Conservation (phyloP, 2,113 vertebrate genomes). For the Salvator merianae region DNA sequence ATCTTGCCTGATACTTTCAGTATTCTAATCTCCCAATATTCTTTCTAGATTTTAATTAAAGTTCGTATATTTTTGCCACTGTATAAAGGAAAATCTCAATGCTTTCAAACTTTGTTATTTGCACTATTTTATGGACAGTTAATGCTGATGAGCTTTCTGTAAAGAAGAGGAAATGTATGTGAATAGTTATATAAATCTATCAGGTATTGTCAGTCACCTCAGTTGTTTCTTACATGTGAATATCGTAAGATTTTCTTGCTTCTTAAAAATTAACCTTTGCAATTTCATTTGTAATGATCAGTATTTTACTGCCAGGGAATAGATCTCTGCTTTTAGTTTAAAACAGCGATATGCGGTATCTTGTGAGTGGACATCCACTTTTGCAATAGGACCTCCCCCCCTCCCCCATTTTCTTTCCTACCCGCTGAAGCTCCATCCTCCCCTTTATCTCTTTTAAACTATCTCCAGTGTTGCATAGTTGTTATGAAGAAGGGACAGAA, state of each 20-base stretch:
- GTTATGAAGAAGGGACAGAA: no score
- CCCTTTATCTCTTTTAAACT: neutral
- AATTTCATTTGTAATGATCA: constrained; percentile 54
- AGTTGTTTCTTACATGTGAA: constrained; percentile 70
- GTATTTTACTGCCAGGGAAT: constrained; percentile 61
- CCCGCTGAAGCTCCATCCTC: no score
- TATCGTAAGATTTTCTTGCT: constrained; percentile 60
- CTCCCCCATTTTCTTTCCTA: no score
- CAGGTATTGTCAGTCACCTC: constrained; percentile 70
- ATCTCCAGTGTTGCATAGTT: no score
- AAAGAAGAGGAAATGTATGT: constrained; percentile 66
- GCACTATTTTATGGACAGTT: constrained; percentile 71
- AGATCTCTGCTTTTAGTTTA: constrained; percentile 55
- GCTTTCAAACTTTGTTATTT: constrained; percentile 67
- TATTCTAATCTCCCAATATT: constrained; percentile 37
- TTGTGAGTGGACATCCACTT: no score
- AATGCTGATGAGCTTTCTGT: constrained; percentile 58
- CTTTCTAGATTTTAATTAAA: constrained; percentile 58
- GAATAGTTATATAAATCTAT: constrained; percentile 68
- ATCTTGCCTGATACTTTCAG: constrained; percentile 57
- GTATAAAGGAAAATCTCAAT: constrained; percentile 55
- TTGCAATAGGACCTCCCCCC: neutral
- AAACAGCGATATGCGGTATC: neutral
- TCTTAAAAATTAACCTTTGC: constrained; percentile 53
- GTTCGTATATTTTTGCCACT: constrained; percentile 53